Conservation (phyloP, 2,888 invertebrate species). For the Lumbricus terrestris region DNA sequence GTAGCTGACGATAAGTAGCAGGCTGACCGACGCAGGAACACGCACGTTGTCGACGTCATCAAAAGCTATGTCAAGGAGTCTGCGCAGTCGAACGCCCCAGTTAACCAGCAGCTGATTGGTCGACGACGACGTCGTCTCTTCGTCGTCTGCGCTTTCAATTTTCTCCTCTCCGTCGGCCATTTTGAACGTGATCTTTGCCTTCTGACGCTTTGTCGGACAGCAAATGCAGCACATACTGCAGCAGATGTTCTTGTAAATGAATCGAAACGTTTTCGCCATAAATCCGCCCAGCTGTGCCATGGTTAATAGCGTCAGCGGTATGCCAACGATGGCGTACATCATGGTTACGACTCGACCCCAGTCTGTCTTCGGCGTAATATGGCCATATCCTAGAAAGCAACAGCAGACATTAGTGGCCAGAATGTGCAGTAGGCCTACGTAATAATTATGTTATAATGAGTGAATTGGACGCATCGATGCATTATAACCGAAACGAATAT, state of each 20-base stretch:
- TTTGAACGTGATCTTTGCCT: neutral
- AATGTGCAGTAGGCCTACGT: too few relatives aligned
- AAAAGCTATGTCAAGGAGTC: constrained; percentile 23
- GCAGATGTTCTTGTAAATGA: constrained; percentile 65
- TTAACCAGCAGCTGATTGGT: neutral
- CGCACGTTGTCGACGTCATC: constrained; percentile 41
- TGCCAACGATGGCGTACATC: constrained; percentile 54
- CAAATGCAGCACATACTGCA: constrained; percentile 48
- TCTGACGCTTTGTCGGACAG: constrained; percentile 21
- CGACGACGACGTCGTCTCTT: neutral
- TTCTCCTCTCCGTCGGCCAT: neutral
- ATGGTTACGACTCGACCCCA: constrained; percentile 55
- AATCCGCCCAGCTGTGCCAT: constrained; percentile 56
- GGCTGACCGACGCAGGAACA: constrained; percentile 83
- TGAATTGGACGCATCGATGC: too few relatives aligned
- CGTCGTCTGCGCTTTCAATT: neutral
- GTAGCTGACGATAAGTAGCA: constrained; percentile 84
- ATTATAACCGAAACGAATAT: too few relatives aligned
- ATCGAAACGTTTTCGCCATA: constrained; percentile 56
- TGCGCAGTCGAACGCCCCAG: neutral
- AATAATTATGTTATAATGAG: too few relatives aligned
- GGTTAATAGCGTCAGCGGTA: constrained; percentile 54
- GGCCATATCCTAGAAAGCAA: constrained; percentile 53
- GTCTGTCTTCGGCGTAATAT: constrained; percentile 55
- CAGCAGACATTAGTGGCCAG: neutral